Percentiles rank a stretch among this genome's conserved stretches.
Conservation (phyloP, 2,113 vertebrate genomes). For the Burhinus oedicnemus region DNA sequence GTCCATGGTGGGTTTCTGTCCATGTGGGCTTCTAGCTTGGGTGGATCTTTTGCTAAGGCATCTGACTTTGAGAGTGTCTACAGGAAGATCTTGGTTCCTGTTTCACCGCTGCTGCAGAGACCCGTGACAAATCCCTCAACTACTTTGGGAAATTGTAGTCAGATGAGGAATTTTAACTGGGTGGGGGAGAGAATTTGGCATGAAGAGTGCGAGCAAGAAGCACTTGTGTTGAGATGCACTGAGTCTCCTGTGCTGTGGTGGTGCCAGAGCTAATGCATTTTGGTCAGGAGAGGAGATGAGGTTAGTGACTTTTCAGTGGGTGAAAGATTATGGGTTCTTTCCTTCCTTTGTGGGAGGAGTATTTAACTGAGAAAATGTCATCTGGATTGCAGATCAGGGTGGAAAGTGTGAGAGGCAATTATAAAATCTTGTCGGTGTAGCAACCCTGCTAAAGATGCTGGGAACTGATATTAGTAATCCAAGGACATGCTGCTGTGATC, state of each 20-base stretch:
- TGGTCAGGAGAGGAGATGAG: not conserved
- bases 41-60: not conserved
- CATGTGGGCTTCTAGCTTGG: not conserved
- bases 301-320: not conserved
- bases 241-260: not conserved
- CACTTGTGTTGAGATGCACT: not conserved
- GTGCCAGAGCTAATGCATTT: not conserved
- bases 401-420: not conserved
- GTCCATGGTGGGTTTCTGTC: not conserved
- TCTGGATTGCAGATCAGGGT: not conserved
- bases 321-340: not conserved
- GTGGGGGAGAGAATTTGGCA: not conserved
- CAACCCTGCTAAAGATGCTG: not conserved
- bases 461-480: not conserved
- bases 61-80: not conserved
- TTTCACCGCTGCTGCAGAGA: not conserved
- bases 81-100: not conserved
- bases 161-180: not conserved
- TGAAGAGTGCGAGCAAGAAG: not conserved
- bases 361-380: not conserved
- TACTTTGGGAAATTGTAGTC: not conserved
- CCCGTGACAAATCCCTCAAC: accelerated
- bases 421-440: not conserved
- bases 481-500: not conserved
- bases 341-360: not conserved